These are phyloP conservation scores for Pantelozetes paolii DNA, from an alignment of 2,888 invertebrate genomes.

Conservation along the genomic window DNA sequence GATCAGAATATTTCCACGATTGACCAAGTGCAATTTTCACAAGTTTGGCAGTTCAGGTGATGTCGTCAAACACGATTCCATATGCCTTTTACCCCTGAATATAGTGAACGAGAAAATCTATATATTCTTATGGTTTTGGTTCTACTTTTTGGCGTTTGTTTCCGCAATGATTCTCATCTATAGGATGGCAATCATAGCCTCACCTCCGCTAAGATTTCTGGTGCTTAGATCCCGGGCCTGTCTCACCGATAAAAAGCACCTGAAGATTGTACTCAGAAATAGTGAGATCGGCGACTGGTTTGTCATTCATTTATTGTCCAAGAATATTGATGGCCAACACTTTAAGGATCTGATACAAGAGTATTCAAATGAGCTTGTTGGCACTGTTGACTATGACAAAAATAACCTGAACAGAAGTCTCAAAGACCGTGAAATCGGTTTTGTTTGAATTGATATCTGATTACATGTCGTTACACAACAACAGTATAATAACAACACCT, in stretches of 20 bases:
- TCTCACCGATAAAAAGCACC: conserved; percentile 59
- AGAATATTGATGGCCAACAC: conserved; percentile 80
- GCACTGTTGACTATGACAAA: no score
- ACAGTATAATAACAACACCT: no score
- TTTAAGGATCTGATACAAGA: conserved; percentile 71
- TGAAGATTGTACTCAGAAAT: conserved; percentile 63
- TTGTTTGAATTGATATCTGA: no score
- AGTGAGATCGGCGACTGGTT: conserved; percentile 86
- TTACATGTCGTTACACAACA: no score
- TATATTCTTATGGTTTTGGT: conserved; percentile 92
- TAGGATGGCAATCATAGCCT: conserved; percentile 66
- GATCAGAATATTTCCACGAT: conserved; percentile 47
- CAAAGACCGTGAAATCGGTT: no score
- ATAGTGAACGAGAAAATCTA: conserved; percentile 65
- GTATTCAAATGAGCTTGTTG: conserved; percentile 61
- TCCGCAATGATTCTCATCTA: conserved; percentile 62
- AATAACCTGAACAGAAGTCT: no score
- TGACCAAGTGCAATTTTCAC: conserved; percentile 49
- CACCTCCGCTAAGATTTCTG: conserved; percentile 70
- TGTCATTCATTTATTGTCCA: conserved; percentile 70
- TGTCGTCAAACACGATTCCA: conserved; percentile 47
- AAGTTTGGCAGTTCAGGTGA: conserved; percentile 48
- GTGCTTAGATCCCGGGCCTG: conserved; percentile 70
- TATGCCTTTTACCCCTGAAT: conserved; percentile 48
- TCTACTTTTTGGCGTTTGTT: conserved; percentile 65